phyloP scores from a whole-genome alignment of 2,888 invertebrate species.

The Lissonota sp. region DNA sequence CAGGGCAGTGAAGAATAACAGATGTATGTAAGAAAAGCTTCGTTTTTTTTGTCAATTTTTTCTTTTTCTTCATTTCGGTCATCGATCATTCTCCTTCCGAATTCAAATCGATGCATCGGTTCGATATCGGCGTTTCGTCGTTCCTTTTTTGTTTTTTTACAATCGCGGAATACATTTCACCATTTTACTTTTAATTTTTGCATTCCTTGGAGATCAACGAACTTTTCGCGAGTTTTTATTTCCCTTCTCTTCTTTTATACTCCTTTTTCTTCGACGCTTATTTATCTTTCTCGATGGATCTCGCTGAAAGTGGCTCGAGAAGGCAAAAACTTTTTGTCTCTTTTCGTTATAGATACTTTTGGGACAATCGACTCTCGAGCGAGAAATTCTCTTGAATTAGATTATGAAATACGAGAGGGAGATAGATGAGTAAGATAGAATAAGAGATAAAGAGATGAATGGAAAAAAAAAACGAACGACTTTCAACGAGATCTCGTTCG shows the following conservation, averaged over 20 bases:
- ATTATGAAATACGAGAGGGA: constrained; percentile 54
- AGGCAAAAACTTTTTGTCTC: constrained; percentile 48
- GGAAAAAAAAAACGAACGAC: constrained; percentile 58
- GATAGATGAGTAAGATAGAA: constrained; percentile 9
- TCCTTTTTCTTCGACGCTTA: neutral
- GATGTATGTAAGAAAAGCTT: constrained; percentile 38
- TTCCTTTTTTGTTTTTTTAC: neutral
- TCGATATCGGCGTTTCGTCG: constrained; percentile 24
- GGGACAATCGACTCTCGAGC: constrained; percentile 56
- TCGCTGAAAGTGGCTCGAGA: constrained; percentile 68
- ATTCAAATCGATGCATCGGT: neutral
- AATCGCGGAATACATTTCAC: neutral
- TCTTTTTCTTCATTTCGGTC: constrained; percentile 15
- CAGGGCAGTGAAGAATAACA: constrained; percentile 48
- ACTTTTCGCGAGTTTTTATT: constrained; percentile 41
- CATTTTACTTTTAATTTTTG: constrained; percentile 9
- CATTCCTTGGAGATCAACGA: constrained; percentile 31
- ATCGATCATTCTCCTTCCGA: constrained; percentile 59
- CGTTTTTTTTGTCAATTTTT: neutral
- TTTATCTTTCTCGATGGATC: constrained; percentile 62
- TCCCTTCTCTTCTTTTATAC: neutral
- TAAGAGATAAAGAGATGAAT: no score
- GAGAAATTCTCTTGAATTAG: constrained; percentile 27
- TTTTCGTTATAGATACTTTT: constrained; percentile 41
- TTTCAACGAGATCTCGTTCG: constrained; percentile 75